phyloP scores from a whole-genome alignment of 2,113 vertebrate genomes.

The Sigmodon hispidus region DNA sequence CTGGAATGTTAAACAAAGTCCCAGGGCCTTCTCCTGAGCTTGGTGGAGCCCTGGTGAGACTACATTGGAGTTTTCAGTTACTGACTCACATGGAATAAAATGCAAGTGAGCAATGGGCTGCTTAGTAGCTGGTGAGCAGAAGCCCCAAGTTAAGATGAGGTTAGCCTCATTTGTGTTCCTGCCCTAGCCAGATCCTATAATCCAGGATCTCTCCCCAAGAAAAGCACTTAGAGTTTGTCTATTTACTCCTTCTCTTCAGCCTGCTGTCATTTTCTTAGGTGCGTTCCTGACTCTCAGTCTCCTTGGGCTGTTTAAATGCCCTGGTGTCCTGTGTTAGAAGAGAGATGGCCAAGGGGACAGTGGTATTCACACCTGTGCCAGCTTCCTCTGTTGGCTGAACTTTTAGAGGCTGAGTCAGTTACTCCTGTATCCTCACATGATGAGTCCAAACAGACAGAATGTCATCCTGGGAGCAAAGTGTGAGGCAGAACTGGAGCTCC shows the following conservation, averaged over 20 bases:
- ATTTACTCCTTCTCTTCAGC: neutral
- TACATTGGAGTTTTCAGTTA: neutral
- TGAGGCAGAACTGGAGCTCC: neutral
- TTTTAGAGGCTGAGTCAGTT: constrained; percentile 72
- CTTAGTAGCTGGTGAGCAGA: constrained; percentile 13
- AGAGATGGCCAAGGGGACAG: neutral
- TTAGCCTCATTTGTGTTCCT: neutral
- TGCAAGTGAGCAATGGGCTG: neutral
- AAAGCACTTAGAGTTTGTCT: neutral
- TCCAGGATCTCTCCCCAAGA: neutral
- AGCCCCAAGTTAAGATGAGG: constrained; percentile 25
- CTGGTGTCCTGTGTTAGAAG: neutral
- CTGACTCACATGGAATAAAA: neutral
- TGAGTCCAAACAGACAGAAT: constrained; percentile 42
- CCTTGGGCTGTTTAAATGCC: neutral
- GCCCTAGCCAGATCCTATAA: neutral
- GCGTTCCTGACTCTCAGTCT: neutral
- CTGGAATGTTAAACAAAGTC: constrained; percentile 17
- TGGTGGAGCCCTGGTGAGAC: neutral
- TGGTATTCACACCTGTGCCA: constrained; percentile 19
- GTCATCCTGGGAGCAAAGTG: constrained; percentile 26
- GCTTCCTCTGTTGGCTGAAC: constrained; percentile 60
- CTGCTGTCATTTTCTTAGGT: neutral
- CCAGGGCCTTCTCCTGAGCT: neutral
- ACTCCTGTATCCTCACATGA: constrained; percentile 48